A percentile compares a stretch with the other conserved stretches of the same genome.
Conservation (phyloP, 1,140 invertebrate species). For the Tenebrio molitor region DNA sequence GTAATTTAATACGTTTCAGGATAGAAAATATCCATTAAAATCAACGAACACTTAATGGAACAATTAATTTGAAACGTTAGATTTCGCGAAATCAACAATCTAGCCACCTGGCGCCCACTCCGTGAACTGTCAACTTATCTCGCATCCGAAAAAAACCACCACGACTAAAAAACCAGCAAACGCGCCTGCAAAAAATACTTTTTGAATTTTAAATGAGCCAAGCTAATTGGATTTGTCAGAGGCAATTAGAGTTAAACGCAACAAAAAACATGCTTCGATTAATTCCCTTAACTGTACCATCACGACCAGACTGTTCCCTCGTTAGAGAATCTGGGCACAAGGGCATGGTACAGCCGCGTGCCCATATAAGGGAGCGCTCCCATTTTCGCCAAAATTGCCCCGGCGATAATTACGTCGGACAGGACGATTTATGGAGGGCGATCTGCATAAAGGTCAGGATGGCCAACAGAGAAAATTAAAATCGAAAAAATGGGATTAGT, state of each 20-base stretch:
- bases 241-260: neutral
- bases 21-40: too few relatives aligned
- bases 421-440: neutral
- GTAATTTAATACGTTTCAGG: too few relatives aligned
- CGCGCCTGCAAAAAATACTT: too few relatives aligned
- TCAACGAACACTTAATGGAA: too few relatives aligned
- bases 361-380: too few relatives aligned
- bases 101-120: too few relatives aligned
- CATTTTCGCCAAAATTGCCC: neutral
- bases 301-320: neutral
- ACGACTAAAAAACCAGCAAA: neutral
- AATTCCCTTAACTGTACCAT: neutral
- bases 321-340: too few relatives aligned
- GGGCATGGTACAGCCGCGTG: too few relatives aligned
- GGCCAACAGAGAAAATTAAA: neutral
- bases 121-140: too few relatives aligned
- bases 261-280: neutral
- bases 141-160: neutral
- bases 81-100: too few relatives aligned
- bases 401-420: neutral
- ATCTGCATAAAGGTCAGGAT: neutral
- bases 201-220: neutral
- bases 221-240: neutral
- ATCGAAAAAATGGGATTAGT: constrained; percentile 24
- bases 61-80: too few relatives aligned